These are phyloP conservation scores for Melinopterus prodromus DNA, from an alignment of 2,888 invertebrate species.

Conservation along the genomic window DNA sequence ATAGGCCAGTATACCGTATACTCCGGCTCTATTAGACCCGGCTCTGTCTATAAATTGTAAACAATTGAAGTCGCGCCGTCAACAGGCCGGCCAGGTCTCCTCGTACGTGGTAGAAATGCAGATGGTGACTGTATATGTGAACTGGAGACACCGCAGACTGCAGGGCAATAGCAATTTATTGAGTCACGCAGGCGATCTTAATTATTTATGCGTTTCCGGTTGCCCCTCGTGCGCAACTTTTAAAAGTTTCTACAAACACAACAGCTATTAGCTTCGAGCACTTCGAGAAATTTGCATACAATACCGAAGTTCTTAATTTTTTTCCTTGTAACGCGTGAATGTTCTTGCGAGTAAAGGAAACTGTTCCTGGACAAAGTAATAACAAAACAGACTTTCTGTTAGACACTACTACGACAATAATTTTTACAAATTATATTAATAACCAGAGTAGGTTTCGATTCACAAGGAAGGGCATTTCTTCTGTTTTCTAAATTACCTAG, in stretches of 20 bases:
- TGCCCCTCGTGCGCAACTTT: not conserved
- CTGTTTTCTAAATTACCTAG: no score
- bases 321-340: not conserved
- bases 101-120: slow-evolving; percentile 29
- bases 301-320: not conserved
- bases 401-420: no score
- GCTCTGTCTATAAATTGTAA: slow-evolving; percentile 35
- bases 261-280: slow-evolving; percentile 13
- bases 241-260: not conserved
- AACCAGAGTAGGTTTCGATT: no score
- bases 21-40: slow-evolving; percentile 35
- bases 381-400: no score
- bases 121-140: slow-evolving; percentile 1
- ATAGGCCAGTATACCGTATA: slow-evolving; percentile 39
- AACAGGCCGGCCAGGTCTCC: not conserved
- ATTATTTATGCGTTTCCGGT: slow-evolving; percentile 33
- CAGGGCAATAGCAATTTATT: not conserved
- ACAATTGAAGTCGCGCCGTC: slow-evolving; percentile 31
- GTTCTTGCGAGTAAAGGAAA: not conserved
- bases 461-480: no score
- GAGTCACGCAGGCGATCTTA: slow-evolving; percentile 27
- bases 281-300: slow-evolving; percentile 6
- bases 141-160: not conserved
- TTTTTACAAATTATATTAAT: no score
- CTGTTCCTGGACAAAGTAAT: no score